Conservation (phyloP, 2,797 vertebrate species). For the Geotrypetes seraphini region DNA sequence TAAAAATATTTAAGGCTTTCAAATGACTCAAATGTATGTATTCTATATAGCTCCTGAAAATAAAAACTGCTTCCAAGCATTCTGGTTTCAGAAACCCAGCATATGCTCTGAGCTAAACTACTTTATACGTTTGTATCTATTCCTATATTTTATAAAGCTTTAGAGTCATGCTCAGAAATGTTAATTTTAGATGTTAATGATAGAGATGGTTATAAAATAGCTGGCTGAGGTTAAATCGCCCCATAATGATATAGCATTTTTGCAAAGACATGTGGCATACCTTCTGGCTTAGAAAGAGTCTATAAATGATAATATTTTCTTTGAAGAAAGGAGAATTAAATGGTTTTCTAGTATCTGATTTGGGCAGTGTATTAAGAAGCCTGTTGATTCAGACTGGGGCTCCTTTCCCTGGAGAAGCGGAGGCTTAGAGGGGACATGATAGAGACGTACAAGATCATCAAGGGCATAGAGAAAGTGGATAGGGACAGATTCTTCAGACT, state of each 20-base stretch:
- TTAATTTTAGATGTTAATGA: conserved; percentile 78
- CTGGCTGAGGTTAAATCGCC: conserved; percentile 45
- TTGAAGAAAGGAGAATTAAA: conserved; percentile 9
- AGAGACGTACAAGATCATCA: too few species aligned
- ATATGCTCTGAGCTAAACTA: conserved; percentile 38
- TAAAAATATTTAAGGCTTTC: conserved; percentile 53
- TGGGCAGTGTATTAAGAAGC: accelerated
- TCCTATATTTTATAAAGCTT: conserved; percentile 38
- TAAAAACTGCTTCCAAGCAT: conserved; percentile 29
- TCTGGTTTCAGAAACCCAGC: conserved; percentile 35
- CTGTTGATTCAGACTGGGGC: conserved; percentile 4
- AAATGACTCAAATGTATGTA: conserved; percentile 43
- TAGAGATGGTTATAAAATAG: conserved; percentile 71
- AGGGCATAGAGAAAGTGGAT: too few species aligned
- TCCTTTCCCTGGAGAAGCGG: too few species aligned
- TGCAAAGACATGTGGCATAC: conserved; percentile 20
- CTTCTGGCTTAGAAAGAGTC: conserved; percentile 9
- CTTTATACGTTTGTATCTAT: conserved; percentile 36
- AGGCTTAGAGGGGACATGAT: too few species aligned
- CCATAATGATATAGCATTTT: conserved; percentile 39
- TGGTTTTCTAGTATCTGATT: conserved; percentile 4
- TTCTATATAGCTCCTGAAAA: conserved; percentile 35
- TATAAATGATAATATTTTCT: conserved; percentile 15
- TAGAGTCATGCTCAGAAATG: conserved; percentile 59
- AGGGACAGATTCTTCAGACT: too few species aligned